These are phyloP conservation scores for Irena cyanogastra DNA, from an alignment of 2,113 vertebrate species.

Conservation along the genomic window DNA sequence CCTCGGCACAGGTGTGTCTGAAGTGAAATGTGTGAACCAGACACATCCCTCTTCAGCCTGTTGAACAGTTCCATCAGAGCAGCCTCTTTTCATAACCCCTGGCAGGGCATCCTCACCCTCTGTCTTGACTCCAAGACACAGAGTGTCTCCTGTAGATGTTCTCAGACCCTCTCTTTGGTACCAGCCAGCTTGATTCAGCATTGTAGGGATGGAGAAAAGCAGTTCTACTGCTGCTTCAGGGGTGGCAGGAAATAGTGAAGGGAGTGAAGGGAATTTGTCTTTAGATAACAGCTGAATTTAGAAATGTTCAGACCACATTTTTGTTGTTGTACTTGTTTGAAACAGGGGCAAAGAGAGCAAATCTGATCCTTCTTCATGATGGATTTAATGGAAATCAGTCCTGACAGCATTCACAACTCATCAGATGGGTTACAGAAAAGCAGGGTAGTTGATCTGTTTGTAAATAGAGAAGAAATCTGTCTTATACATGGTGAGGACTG, in stretches of 20 bases:
- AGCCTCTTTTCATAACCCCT: not conserved
- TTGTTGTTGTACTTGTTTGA: not conserved
- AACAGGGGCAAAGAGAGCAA: not conserved
- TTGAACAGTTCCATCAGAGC: not conserved
- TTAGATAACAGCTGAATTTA: not conserved
- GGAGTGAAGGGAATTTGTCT: not conserved
- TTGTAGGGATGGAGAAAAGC: not conserved
- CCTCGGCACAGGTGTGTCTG: not conserved
- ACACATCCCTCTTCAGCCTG: not conserved
- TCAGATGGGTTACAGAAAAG: conserved; percentile 9
- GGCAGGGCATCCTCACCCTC: not conserved
- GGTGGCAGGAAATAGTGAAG: not conserved
- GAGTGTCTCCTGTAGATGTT: not conserved
- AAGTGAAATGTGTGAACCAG: not conserved
- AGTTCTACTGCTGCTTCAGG: not conserved
- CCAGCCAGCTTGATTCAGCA: not conserved
- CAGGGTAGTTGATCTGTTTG: not conserved
- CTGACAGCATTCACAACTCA: not conserved
- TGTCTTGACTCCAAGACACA: not conserved
- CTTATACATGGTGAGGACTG: not conserved
- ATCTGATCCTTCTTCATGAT: not conserved
- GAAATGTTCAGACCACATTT: not conserved
- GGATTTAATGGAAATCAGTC: conserved; percentile 6
- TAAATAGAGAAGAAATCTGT: not conserved
- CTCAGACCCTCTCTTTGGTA: not conserved